Conservation (phyloP, 2,888 invertebrate genomes). For the Trypoxylon attenuatum region DNA sequence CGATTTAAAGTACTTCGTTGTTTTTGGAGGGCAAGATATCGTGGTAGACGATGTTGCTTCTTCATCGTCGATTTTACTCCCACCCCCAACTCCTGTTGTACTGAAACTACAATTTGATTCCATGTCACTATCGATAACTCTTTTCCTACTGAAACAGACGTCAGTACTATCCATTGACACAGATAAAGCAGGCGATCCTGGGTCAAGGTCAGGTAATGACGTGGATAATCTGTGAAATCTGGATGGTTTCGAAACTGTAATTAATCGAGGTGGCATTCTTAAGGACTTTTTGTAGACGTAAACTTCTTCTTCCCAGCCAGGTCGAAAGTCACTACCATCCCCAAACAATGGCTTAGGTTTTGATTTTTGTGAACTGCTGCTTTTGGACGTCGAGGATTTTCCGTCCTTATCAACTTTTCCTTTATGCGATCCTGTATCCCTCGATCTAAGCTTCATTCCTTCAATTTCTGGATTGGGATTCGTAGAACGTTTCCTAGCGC, state of each 20-base stretch:
- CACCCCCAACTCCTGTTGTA: conserved; percentile 73
- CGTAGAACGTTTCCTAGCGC: conserved; percentile 66
- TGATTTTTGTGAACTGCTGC: conserved; percentile 49
- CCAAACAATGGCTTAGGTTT: conserved; percentile 80
- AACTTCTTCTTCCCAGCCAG: conserved; percentile 90
- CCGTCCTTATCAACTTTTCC: conserved; percentile 60
- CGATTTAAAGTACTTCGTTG: conserved; percentile 72
- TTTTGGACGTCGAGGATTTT: conserved; percentile 68
- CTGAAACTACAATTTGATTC: conserved; percentile 82
- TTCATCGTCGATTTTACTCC: conserved; percentile 80
- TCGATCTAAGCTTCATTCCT: conserved; percentile 68
- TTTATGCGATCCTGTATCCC: conserved; percentile 66
- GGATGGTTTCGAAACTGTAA: conserved; percentile 85
- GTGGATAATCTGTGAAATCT: conserved; percentile 83
- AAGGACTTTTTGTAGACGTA: conserved; percentile 88
- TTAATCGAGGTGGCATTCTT: conserved; percentile 87
- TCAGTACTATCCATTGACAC: conserved; percentile 78
- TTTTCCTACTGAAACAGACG: conserved; percentile 65
- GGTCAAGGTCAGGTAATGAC: conserved; percentile 86
- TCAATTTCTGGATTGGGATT: conserved; percentile 55
- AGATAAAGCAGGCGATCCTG: conserved; percentile 82
- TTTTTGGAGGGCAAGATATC: conserved; percentile 78
- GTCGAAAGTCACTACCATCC: conserved; percentile 83
- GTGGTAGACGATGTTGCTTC: conserved; percentile 81
- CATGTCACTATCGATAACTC: conserved; percentile 78